Conservation (phyloP, 2,888 invertebrate species). For the Drosophila borborema region DNA sequence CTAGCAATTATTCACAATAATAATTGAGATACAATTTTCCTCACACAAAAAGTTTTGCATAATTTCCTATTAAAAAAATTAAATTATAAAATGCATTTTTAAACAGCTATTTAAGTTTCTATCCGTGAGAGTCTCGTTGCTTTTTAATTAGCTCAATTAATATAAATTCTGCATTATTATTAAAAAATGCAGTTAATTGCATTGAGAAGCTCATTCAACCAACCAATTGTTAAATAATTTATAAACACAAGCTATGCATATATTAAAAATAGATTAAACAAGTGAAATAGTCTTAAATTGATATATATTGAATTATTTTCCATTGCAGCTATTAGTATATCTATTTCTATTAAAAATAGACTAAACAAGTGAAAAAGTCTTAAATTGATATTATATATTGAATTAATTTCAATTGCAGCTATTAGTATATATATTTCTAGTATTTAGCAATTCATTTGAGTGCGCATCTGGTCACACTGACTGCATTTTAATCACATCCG, state of each 20-base stretch:
- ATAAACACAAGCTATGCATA: slow-evolving; percentile 3
- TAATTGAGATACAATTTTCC: neutral
- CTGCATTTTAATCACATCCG: slow-evolving; percentile 50
- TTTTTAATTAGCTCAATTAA: neutral
- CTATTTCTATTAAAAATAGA: neutral
- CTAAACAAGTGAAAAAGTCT: neutral
- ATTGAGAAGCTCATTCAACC: neutral
- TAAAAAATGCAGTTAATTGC: neutral
- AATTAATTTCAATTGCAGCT: slow-evolving; percentile 1
- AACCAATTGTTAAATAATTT: neutral
- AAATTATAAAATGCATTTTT: neutral
- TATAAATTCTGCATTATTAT: neutral
- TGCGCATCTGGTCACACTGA: slow-evolving; percentile 36
- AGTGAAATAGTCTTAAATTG: neutral
- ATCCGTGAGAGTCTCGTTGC: neutral
- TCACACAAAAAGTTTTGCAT: neutral
- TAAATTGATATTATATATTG: neutral
- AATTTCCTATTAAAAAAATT: neutral
- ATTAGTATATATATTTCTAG: neutral
- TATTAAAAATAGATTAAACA: neutral
- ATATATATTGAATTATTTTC: neutral
- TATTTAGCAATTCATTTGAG: neutral
- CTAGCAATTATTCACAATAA: neutral
- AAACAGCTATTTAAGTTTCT: neutral
- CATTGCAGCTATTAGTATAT: neutral